Percentiles rank a stretch among this genome's conserved stretches.
Conservation (phyloP, 2,113 vertebrate genomes). For the Megaceryle torquata region DNA sequence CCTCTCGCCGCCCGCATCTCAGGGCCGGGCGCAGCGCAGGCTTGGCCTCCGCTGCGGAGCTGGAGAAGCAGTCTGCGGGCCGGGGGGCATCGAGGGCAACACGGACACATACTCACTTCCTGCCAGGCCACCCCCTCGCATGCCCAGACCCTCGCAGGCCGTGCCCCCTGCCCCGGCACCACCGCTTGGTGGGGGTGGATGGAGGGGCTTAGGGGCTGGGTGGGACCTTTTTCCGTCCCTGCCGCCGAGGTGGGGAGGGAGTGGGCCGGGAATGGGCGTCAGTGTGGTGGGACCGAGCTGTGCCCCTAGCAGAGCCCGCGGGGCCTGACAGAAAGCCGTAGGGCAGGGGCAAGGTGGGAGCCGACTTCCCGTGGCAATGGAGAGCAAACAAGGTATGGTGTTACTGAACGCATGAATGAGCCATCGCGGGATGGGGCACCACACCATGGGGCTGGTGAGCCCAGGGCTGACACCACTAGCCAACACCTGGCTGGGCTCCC, state of each 20-base stretch:
- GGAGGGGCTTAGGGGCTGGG: neutral
- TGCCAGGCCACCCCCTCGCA: neutral
- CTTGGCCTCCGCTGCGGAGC: neutral
- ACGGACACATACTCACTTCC: neutral
- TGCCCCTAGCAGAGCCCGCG: neutral
- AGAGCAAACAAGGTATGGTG: neutral
- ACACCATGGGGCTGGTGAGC: constrained; percentile 41
- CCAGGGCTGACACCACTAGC: neutral
- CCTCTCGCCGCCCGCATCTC: neutral
- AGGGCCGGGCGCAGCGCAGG: neutral
- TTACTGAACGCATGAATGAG: neutral
- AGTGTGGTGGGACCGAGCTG: neutral
- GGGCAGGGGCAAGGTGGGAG: neutral
- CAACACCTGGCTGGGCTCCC: neutral
- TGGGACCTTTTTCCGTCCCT: too few relatives aligned
- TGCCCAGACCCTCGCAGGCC: neutral
- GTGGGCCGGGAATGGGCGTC: neutral
- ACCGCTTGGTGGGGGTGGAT: neutral
- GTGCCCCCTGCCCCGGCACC: neutral
- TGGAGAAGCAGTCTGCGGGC: neutral
- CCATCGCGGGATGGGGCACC: neutral
- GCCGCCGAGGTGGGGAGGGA: neutral
- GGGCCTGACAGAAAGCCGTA: neutral
- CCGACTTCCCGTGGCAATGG: neutral
- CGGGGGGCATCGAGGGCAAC: too few relatives aligned